phyloP scores from a whole-genome alignment of 2,113 vertebrate genomes.

The Petaurus breviceps region DNA sequence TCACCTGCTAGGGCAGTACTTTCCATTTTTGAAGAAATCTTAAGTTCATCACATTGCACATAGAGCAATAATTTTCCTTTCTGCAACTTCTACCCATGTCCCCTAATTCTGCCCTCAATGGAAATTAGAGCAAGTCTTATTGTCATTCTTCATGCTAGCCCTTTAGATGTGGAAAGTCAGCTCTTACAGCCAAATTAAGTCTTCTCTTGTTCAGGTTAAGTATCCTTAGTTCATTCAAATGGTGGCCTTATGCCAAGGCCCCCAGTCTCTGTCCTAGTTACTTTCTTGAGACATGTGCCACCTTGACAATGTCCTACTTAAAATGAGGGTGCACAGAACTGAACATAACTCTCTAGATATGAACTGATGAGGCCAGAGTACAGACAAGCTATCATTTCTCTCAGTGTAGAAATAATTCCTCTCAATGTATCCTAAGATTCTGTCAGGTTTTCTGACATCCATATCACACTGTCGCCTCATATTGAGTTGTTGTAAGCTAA shows the following conservation, averaged over 20 bases:
- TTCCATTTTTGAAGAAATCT: not conserved
- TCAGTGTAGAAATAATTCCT: not conserved
- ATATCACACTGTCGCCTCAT: not conserved
- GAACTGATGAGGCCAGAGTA: not conserved
- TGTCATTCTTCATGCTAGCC: not conserved
- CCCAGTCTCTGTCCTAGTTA: not conserved
- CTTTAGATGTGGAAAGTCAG: not conserved
- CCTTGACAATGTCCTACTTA: not conserved
- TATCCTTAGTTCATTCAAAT: not conserved
- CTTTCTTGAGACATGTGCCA: not conserved
- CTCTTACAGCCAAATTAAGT: not conserved
- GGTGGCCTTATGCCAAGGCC: not conserved
- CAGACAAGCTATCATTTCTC: not conserved
- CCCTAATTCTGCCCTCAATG: not conserved
- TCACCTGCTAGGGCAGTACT: not conserved
- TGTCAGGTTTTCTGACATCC: not conserved
- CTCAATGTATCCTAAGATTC: not conserved
- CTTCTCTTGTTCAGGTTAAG: not conserved
- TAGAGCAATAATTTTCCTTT: not conserved
- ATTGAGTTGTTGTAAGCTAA: not conserved
- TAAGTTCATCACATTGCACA: not conserved
- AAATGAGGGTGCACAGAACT: not conserved
- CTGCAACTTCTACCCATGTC: not conserved
- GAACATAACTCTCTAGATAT: not conserved
- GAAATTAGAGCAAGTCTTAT: not conserved